phyloP scores from a whole-genome alignment of 2,888 invertebrate species.

The Drosophila algonquin region DNA sequence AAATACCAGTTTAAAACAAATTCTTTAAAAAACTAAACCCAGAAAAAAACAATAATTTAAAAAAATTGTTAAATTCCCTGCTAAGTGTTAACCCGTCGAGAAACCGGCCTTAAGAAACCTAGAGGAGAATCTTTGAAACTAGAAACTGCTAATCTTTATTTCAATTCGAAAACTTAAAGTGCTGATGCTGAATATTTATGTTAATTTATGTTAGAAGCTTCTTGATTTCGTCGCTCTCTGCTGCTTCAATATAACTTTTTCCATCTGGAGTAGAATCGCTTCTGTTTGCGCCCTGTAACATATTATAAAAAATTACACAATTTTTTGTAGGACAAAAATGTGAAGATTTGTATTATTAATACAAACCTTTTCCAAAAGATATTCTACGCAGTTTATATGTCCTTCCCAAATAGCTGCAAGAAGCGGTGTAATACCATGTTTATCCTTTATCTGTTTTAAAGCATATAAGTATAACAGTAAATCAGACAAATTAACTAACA shows the following conservation, averaged over 20 bases:
- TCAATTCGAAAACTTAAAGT: constrained; percentile 28
- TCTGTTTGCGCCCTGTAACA: constrained; percentile 90
- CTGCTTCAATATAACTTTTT: constrained; percentile 92
- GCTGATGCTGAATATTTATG: constrained; percentile 22
- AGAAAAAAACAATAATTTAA: too few relatives aligned
- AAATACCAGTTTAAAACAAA: too few relatives aligned
- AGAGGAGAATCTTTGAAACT: neutral
- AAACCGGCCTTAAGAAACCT: too few relatives aligned
- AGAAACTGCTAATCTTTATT: constrained; percentile 32
- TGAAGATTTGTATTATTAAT: constrained; percentile 12
- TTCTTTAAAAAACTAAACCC: too few relatives aligned
- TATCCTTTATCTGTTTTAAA: constrained; percentile 91
- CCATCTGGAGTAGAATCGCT: constrained; percentile 94
- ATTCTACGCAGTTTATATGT: constrained; percentile 94
- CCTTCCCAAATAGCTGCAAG: constrained; percentile 99
- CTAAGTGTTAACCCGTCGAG: too few relatives aligned
- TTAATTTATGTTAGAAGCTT: constrained; percentile 85
- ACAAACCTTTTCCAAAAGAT: constrained; percentile 93
- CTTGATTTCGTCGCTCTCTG: constrained; percentile 96
- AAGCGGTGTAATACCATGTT: constrained; percentile 97
- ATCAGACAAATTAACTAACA: constrained; percentile 5
- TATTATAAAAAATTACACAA: too few relatives aligned
- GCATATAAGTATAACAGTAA: neutral
- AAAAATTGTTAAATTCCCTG: too few relatives aligned
- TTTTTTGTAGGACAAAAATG: neutral